phyloP scores from a whole-genome alignment of 1,140 invertebrate species.

The Trichoplusia ni region DNA sequence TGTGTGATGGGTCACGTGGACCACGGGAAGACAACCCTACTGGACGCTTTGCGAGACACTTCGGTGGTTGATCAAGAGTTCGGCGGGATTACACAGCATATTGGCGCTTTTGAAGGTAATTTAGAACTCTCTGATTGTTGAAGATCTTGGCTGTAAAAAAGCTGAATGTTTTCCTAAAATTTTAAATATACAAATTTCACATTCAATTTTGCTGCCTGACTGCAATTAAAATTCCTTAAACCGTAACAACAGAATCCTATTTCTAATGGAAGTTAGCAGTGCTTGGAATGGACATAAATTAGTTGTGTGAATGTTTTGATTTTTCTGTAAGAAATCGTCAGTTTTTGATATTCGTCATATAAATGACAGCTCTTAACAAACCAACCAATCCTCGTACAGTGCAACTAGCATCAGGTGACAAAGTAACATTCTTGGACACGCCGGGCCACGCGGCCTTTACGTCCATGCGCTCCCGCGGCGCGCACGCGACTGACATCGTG shows the following conservation, averaged over 20 bases:
- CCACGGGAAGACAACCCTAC: conserved; percentile 98
- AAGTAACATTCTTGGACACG: conserved; percentile 98
- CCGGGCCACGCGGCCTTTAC: conserved; percentile 99
- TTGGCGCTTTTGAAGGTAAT: conserved; percentile 96
- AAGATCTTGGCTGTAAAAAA: too few relatives aligned
- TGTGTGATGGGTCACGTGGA: conserved; percentile 99
- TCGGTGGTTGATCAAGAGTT: conserved; percentile 95
- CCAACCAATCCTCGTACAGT: conserved; percentile 77
- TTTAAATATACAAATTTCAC: too few relatives aligned
- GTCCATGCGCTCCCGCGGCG: conserved; percentile 95
- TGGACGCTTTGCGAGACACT: conserved; percentile 94
- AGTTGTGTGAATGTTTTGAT: too few relatives aligned
- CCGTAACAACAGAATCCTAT: too few relatives aligned
- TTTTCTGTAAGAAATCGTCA: too few relatives aligned
- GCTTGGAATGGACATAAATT: too few relatives aligned
- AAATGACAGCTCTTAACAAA: not conserved
- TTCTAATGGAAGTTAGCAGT: too few relatives aligned
- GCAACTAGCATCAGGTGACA: conserved; percentile 85
- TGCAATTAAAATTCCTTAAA: too few relatives aligned
- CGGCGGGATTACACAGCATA: conserved; percentile 99
- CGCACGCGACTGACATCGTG: conserved; percentile 96
- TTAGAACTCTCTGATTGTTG: too few relatives aligned
- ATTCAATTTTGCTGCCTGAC: too few relatives aligned
- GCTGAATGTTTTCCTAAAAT: too few relatives aligned
- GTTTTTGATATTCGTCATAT: too few relatives aligned